Evolutionary conservation across 2,113 vertebrate genomes (phyloP), one percentile per base, ranked within the genome.

Genomic region (Paramisgurnus dabryanus): DNA sequence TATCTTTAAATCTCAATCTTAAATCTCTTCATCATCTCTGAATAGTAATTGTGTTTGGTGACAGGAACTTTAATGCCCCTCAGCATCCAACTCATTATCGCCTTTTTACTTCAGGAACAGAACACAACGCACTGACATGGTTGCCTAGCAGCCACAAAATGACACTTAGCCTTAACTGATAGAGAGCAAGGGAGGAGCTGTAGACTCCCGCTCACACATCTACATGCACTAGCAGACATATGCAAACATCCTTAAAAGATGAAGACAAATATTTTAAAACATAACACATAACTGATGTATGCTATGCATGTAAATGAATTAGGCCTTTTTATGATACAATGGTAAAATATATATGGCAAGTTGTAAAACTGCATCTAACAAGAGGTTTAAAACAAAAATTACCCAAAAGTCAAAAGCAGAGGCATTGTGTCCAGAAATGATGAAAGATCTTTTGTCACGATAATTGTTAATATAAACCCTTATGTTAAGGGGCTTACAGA

Each of bases 121-220:
- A 72, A 67, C 67, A 22, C 70, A 69, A 85, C 34, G 85, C 65
- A 67, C 17, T 86, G 86, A 86, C 82, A 70, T 72, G 8, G 91
- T 93, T 92, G 92, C 91, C 89, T 86, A 88, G 91, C 91, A 91
- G 87, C 90, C 76, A 55, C 53, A 12, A 79, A 76, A 81, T 78
- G 81, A 80, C 83, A 87, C 86, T 77, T 85, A 22, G 88, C 87
- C 78, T 86, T 84, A 87, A 85, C 83, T 86, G 87, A 82, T 80
- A 79, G 66, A 5, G 50, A 72, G n/a, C 1, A 7, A 49, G 66
- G 80, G 53, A 67, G 81, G 76, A 45, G 50, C 15, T 53, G 13
- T 22, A 60, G 34, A 22, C 61, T 57, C 55, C 57, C 10, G 27
- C 17, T 45, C 40, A 39, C 18, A 50, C 60, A 82, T 76, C 67